Percentiles rank a stretch among this genome's conserved stretches.
These are phyloP conservation scores for Spisula solida DNA, from an alignment of 2,888 invertebrate species.

Conservation along the genomic window DNA sequence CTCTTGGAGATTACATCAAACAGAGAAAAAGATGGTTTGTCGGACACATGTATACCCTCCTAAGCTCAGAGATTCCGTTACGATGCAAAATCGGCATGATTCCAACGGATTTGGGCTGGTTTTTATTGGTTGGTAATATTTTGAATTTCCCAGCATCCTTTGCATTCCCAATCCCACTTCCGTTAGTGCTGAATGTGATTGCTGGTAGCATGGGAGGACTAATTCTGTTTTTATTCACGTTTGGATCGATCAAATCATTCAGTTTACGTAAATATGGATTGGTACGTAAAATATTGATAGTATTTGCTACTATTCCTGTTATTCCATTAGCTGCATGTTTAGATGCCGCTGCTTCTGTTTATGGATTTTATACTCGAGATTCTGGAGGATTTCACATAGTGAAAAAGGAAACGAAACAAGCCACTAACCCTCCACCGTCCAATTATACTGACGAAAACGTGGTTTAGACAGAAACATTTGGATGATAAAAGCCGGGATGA, in stretches of 20 bases:
- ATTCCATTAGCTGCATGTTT: conserved; percentile 70
- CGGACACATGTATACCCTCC: conserved; percentile 67
- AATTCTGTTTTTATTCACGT: conserved; percentile 70
- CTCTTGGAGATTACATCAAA: conserved; percentile 68
- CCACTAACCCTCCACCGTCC: not conserved
- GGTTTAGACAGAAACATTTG: not conserved
- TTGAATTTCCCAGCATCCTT: conserved; percentile 69
- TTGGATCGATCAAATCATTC: conserved; percentile 74
- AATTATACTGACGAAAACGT: not conserved
- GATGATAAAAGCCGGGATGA: not conserved
- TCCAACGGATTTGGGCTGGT: conserved; percentile 71
- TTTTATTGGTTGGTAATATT: conserved; percentile 68
- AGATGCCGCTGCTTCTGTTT: conserved; percentile 69
- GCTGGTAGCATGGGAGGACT: conserved; percentile 71
- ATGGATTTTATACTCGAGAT: conserved; percentile 68
- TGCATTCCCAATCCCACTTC: conserved; percentile 70
- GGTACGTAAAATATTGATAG: conserved; percentile 58
- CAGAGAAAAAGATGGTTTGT: conserved; percentile 74
- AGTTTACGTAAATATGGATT: conserved; percentile 67
- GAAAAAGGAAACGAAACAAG: conserved; percentile 59
- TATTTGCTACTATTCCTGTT: conserved; percentile 61
- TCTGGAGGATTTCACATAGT: conserved; percentile 71
- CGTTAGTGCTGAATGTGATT: conserved; percentile 61
- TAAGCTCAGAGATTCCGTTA: conserved; percentile 68
- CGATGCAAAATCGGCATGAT: conserved; percentile 71